Conservation (phyloP, 2,797 vertebrate species). For the Danio kyathit region DNA sequence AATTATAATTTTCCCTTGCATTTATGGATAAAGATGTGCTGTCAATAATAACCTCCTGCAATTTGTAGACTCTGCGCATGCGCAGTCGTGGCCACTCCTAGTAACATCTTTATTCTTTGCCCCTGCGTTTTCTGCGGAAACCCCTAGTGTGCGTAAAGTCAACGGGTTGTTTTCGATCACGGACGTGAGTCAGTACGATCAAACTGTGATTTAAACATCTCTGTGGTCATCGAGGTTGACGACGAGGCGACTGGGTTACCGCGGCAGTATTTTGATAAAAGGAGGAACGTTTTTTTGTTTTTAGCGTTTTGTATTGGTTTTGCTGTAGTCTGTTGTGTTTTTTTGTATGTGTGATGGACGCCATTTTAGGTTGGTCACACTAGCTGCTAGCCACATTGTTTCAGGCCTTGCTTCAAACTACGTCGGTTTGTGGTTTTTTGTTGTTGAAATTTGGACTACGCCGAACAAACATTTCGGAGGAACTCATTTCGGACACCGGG, state of each 20-base stretch:
- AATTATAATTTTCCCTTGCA: no score
- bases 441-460: constrained; percentile 32
- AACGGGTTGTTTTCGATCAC: constrained; percentile 12
- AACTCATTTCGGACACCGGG: constrained; percentile 19
- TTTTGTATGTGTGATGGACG: constrained; percentile 46
- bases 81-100: constrained; percentile 1
- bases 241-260: constrained; percentile 27
- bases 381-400: constrained; percentile 32
- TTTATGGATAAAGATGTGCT: no score
- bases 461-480: constrained; percentile 25
- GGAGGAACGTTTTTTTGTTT: background rate
- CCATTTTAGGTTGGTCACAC: constrained; percentile 61
- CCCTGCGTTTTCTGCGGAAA: constrained; percentile 56
- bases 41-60: background rate
- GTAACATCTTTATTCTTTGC: constrained; percentile 24
- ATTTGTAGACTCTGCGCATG: constrained; percentile 2
- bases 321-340: constrained; percentile 33
- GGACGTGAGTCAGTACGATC: background rate
- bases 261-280: constrained; percentile 6
- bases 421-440: background rate
- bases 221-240: background rate
- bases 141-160: constrained; percentile 26
- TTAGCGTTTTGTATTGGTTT: constrained; percentile 9
- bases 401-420: constrained; percentile 37
- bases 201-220: background rate